Evolutionary conservation across 2,888 invertebrate species (phyloP).

Genomic region (Elaeidobius kamerunicus): DNA sequence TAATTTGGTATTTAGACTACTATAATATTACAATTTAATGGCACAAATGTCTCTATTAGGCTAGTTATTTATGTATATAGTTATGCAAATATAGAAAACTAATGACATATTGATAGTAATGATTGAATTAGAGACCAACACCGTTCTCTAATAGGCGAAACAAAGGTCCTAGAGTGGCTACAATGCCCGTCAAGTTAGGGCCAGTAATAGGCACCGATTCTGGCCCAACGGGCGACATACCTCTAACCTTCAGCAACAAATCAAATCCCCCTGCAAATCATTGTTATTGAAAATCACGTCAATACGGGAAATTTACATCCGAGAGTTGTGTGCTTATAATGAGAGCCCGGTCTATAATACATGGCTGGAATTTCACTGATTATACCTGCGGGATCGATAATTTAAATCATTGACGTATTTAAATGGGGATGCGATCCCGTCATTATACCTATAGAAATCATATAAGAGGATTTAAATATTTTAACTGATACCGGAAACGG

Average conservation of each 20-base stretch:
- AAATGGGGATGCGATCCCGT: background rate
- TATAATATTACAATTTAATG: too few species aligned
- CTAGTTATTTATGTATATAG: too few species aligned
- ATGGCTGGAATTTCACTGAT: constrained; percentile 21
- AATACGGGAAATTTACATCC: constrained; percentile 30
- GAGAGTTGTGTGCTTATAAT: constrained; percentile 23
- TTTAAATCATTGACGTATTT: constrained; percentile 3
- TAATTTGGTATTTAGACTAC: too few species aligned
- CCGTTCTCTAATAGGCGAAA: background rate
- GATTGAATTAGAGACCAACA: background rate
- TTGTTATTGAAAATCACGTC: constrained; percentile 31
- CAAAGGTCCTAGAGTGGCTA: background rate
- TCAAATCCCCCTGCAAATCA: constrained; percentile 28
- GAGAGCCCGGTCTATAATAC: constrained; percentile 21
- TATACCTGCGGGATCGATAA: constrained; percentile 21
- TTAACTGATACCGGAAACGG: too few species aligned
- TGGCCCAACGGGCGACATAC: constrained; percentile 17
- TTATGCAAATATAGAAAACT: too few species aligned
- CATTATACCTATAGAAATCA: background rate
- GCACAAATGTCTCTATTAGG: too few species aligned
- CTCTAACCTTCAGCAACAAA: constrained; percentile 28
- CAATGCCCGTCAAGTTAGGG: constrained; percentile 13
- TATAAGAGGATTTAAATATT: background rate
- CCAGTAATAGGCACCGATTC: constrained; percentile 13
- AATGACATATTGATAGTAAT: too few species aligned